phyloP scores from a whole-genome alignment of 2,113 vertebrate genomes.

The Scomber scombrus region DNA sequence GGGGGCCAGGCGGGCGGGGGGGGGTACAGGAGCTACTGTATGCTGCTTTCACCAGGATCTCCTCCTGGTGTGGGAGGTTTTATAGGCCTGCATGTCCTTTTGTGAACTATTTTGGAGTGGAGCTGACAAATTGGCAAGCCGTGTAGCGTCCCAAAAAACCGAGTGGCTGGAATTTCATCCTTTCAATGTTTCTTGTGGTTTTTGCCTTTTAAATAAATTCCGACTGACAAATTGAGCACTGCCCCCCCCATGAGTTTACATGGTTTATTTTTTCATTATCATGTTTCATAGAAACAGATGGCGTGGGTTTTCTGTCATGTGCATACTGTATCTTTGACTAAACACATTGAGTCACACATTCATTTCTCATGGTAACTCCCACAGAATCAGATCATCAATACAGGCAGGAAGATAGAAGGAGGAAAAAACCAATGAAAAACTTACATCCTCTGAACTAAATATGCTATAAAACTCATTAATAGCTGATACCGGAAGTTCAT shows the following conservation, averaged over 20 bases:
- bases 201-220: slow-evolving; percentile 77
- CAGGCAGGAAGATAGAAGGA: slow-evolving; percentile 2
- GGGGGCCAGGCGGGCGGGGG: background rate
- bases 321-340: slow-evolving; percentile 29
- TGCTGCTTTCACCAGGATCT: slow-evolving; percentile 65
- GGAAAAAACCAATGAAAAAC: background rate
- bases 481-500: background rate
- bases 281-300: slow-evolving; percentile 48
- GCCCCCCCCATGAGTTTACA: slow-evolving; percentile 38
- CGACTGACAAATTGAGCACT: slow-evolving; percentile 58
- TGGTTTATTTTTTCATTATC: slow-evolving; percentile 51
- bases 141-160: slow-evolving; percentile 54
- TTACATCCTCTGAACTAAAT: background rate
- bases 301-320: slow-evolving; percentile 42
- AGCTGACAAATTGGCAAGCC: slow-evolving; percentile 76
- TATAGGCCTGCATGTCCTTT: slow-evolving; percentile 67
- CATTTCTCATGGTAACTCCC: slow-evolving; percentile 48
- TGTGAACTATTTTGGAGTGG: slow-evolving; percentile 68
- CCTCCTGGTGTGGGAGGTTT: slow-evolving; percentile 67
- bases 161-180: slow-evolving; percentile 62
- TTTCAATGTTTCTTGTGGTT: slow-evolving; percentile 63
- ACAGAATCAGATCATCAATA: slow-evolving; percentile 26
- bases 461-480: background rate
- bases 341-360: slow-evolving; percentile 47
- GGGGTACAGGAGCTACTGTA: slow-evolving; percentile 68